These are phyloP conservation scores for Drosophila equinoxialis DNA, from an alignment of 1,140 invertebrate genomes.

Conservation along the genomic window DNA sequence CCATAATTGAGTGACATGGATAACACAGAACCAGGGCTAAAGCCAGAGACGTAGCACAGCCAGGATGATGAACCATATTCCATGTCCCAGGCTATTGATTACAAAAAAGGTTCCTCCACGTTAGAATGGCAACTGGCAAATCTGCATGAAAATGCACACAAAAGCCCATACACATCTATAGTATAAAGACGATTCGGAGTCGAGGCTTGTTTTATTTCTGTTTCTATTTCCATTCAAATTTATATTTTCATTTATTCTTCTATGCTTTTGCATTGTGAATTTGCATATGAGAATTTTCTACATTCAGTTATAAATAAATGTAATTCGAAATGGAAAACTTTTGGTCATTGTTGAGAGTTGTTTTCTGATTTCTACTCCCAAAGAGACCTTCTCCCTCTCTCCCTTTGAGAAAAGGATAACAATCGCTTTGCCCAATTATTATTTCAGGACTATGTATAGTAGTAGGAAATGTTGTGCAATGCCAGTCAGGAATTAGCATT, in stretches of 20 bases:
- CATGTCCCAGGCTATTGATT: constrained; percentile 60
- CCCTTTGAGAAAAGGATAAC: constrained; percentile 20
- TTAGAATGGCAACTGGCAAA: constrained; percentile 47
- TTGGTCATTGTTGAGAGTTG: constrained; percentile 41
- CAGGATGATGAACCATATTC: constrained; percentile 3
- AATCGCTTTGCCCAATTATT: constrained; percentile 50
- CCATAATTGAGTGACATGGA: constrained; percentile 79
- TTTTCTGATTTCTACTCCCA: constrained; percentile 16
- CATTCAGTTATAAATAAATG: constrained; percentile 65
- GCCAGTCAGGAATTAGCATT: constrained; percentile 50
- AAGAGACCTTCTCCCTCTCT: not conserved
- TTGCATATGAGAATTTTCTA: constrained; percentile 61
- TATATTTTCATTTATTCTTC: constrained; percentile 30
- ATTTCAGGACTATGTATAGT: constrained; percentile 24
- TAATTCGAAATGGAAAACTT: constrained; percentile 54
- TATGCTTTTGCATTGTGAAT: constrained; percentile 61
- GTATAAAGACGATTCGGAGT: constrained; percentile 33
- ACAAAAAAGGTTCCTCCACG: constrained; percentile 32
- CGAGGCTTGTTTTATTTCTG: constrained; percentile 30
- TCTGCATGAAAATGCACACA: constrained; percentile 79
- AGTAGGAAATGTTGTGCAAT: not conserved
- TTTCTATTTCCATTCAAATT: constrained; percentile 26
- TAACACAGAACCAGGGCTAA: constrained; percentile 36
- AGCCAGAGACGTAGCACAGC: not conserved
- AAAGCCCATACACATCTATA: constrained; percentile 51